Evolutionary conservation across 92 coral and sea anemone genomes (phyloP).

Genomic region (Palythoa heliodiscus): DNA sequence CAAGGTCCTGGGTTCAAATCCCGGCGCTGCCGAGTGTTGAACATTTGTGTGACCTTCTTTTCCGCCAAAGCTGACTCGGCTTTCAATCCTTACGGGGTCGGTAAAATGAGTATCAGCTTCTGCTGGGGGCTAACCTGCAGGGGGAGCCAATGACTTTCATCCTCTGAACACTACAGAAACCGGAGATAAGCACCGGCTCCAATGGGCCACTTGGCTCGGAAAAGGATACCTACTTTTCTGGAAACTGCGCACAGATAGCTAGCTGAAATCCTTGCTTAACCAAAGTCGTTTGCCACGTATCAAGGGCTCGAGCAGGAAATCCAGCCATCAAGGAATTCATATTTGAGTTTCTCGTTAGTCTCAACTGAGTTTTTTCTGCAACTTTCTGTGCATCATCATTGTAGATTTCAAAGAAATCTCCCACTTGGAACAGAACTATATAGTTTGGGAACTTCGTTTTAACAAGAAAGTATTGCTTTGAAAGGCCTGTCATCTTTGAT

Average conservation of each 20-base stretch:
- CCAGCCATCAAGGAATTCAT: slow-evolving; percentile 86
- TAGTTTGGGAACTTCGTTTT: slow-evolving; percentile 75
- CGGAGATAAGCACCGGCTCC: no score
- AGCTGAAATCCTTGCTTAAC: slow-evolving; percentile 88
- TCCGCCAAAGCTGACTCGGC: no score
- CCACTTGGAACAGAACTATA: slow-evolving; percentile 86
- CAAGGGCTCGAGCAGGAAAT: slow-evolving; percentile 83
- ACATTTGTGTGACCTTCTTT: no score
- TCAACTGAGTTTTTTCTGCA: slow-evolving; percentile 79
- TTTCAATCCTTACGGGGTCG: no score
- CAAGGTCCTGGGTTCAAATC: no score
- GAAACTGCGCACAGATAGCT: slow-evolving; percentile 81
- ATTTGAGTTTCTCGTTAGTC: slow-evolving; percentile 78
- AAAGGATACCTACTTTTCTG: slow-evolving; percentile 77
- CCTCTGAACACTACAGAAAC: no score
- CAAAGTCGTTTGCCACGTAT: slow-evolving; percentile 84
- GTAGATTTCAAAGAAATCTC: slow-evolving; percentile 87
- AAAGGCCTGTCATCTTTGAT: slow-evolving; percentile 66
- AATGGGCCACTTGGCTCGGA: no score
- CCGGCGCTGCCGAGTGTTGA: no score
- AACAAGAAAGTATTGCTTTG: slow-evolving; percentile 67
- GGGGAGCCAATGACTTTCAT: no score
- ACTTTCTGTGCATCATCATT: slow-evolving; percentile 80
- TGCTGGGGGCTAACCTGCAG: no score
- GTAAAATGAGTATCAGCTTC: no score